Conservation (phyloP, 2,888 invertebrate genomes). For the Mystacides longicornis region DNA sequence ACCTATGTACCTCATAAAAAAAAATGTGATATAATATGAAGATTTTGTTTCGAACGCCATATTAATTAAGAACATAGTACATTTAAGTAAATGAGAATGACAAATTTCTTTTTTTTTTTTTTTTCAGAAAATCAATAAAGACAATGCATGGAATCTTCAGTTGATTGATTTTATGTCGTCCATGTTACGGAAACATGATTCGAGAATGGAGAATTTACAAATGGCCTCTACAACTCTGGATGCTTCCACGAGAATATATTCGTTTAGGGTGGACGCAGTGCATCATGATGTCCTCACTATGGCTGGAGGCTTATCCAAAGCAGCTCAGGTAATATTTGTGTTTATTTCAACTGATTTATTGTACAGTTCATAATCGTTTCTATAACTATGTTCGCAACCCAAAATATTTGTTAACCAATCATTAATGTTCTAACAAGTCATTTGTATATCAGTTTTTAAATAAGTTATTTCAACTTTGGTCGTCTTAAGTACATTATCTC, state of each 20-base stretch:
- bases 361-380: too few species aligned
- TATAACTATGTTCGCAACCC: too few species aligned
- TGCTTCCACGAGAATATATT: slow-evolving; percentile 83
- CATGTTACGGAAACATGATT: slow-evolving; percentile 63
- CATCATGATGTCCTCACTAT: slow-evolving; percentile 75
- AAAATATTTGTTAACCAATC: too few species aligned
- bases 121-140: slow-evolving; percentile 71
- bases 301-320: slow-evolving; percentile 57
- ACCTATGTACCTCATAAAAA: too few species aligned
- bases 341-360: too few species aligned
- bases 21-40: too few species aligned
- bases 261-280: slow-evolving; percentile 77
- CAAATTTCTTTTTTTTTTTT: neutral
- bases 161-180: slow-evolving; percentile 80
- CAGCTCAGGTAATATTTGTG: slow-evolving; percentile 47
- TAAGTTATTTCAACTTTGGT: too few species aligned
- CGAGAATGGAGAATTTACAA: slow-evolving; percentile 64
- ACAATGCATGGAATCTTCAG: slow-evolving; percentile 83
- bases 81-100: neutral
- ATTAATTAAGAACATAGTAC: neutral
- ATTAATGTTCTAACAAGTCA: too few species aligned
- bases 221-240: slow-evolving; percentile 81
- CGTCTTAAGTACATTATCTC: too few species aligned
- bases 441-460: too few species aligned
- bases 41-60: too few species aligned